Evolutionary conservation across 2,113 vertebrate genomes (phyloP).

Genomic region (Tringa solitaria): DNA sequence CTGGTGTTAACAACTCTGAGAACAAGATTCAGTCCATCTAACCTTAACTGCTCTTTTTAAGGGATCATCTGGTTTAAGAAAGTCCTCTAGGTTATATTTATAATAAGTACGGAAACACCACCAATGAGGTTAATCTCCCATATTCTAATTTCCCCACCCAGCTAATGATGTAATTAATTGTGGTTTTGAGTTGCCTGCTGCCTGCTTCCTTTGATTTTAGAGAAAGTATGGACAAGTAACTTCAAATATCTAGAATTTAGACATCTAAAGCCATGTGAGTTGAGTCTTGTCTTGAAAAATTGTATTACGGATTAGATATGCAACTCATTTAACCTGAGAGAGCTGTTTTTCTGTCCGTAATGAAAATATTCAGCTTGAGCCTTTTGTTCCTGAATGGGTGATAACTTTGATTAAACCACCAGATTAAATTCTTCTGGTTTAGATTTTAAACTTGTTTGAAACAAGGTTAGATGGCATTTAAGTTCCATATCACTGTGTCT

Average conservation of each 20-base stretch:
- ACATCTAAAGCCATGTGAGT: background rate
- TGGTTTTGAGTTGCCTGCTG: background rate
- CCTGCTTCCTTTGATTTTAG: background rate
- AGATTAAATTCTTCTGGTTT: slow-evolving; percentile 33
- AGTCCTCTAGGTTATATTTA: background rate
- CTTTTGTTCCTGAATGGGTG: background rate
- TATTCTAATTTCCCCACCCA: background rate
- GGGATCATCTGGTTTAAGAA: background rate
- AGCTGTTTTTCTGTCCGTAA: background rate
- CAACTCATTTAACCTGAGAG: background rate
- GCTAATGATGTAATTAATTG: background rate
- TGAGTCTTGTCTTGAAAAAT: background rate
- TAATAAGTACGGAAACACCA: background rate
- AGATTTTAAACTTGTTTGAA: slow-evolving; percentile 42
- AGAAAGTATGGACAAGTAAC: background rate
- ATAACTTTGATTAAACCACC: slow-evolving; percentile 36
- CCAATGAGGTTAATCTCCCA: background rate
- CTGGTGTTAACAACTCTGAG: background rate
- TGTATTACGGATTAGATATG: background rate
- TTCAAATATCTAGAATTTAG: background rate
- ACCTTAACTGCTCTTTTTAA: background rate
- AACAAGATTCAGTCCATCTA: background rate
- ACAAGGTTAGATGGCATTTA: slow-evolving; percentile 37
- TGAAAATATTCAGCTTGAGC: background rate
- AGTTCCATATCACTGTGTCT: slow-evolving; percentile 14